Evolutionary conservation across 2,797 vertebrate species (phyloP), one percentile per base, ranked within the genome.

Genomic region (Naso thynnoides): DNA sequence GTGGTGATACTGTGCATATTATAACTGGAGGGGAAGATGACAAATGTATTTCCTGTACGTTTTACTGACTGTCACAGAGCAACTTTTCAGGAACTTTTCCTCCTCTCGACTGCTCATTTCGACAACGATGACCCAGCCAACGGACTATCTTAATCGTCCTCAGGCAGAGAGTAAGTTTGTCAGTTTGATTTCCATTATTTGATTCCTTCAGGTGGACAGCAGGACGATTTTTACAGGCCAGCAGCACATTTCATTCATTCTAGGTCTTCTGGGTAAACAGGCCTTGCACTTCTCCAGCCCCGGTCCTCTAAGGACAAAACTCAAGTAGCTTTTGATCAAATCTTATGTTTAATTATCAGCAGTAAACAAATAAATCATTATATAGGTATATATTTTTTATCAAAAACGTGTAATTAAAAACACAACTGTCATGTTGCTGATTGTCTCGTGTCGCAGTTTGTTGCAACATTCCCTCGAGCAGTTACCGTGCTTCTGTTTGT

Each of bases 141-240:
- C 0, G 14, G 67, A 61, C 7, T 0, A 18, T 45, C 19, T 19
- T 21, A 18, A 0, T 3, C 9, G 21, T 4, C 9, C 49, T 59
- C 47, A 0, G 8, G 13, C 38, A 33, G 9, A 19, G 49, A 58
- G 83, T 88, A 76, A 88, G 83, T 83, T 55, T 39, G 4, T 18
- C 44, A 1, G 5, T 64, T 60, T 31, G 6, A 24, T 24, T 39
- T 13, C 0, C 0, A 24, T 45, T 0, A 9, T 70, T 62, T 33
- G 0, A 26, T 10, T 24, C 2, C 15, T 44, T 67, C 21, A 2
- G 1, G 8, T 0, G 18, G 6, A 9, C 2, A 41, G 7, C 5
- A 2, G 8, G 2, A 26, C 5, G 6, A 1, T 38, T 44, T 49
- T n/a, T 36, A 4, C 5, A 33, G 44, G 58, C 1, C 36, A 6